phyloP scores from a whole-genome alignment of 2,888 invertebrate genomes.

The Papilio elwesi region DNA sequence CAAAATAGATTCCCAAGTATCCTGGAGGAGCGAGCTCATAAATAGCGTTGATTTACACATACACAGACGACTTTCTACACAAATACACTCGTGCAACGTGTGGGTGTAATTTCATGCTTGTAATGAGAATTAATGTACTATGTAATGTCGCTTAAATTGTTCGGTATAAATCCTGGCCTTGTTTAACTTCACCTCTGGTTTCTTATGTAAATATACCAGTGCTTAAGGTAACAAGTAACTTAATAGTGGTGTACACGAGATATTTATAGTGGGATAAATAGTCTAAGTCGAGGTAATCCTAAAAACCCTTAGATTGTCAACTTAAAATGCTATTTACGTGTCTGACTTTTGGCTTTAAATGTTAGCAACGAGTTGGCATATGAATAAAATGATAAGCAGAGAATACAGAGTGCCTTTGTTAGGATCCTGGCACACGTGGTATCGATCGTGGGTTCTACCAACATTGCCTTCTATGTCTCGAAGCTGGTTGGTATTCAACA shows the following conservation, averaged over 20 bases:
- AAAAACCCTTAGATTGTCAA: neutral
- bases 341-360: too few relatives aligned
- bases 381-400: too few relatives aligned
- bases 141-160: slow-evolving; percentile 19
- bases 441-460: too few relatives aligned
- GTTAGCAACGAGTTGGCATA: too few relatives aligned
- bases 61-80: slow-evolving; percentile 27
- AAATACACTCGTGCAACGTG: slow-evolving; percentile 1
- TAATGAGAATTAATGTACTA: slow-evolving; percentile 24
- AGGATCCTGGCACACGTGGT: too few relatives aligned
- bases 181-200: slow-evolving; percentile 16
- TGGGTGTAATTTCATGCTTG: slow-evolving; percentile 20
- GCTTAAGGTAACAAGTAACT: neutral
- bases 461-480: too few relatives aligned
- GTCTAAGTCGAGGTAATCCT: neutral
- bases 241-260: neutral
- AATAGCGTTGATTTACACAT: slow-evolving; percentile 46
- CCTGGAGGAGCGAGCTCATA: slow-evolving; percentile 44
- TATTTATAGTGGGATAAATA: slow-evolving; percentile 1
- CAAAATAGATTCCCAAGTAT: slow-evolving; percentile 41
- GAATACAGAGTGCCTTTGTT: too few relatives aligned
- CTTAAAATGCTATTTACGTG: too few relatives aligned
- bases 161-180: slow-evolving; percentile 4
- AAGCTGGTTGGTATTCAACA: too few relatives aligned
- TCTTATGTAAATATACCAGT: neutral